phyloP scores from a whole-genome alignment of 1,140 invertebrate species.

The Procambarus clarkii region DNA sequence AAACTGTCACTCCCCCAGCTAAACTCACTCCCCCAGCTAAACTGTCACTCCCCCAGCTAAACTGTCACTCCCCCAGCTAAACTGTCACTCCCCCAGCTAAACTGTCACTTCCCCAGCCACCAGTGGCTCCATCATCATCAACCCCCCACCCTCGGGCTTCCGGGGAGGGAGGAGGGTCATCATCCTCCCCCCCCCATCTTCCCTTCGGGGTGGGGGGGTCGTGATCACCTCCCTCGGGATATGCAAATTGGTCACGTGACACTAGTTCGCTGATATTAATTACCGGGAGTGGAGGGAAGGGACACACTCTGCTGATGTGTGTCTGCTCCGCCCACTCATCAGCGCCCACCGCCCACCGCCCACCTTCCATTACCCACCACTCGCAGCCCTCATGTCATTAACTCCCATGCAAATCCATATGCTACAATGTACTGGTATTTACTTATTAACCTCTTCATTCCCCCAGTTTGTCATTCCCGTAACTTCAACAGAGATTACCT shows the following conservation, averaged over 20 bases:
- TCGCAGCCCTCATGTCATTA: neutral
- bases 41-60: too few relatives aligned
- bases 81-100: too few relatives aligned
- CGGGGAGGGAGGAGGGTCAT: neutral
- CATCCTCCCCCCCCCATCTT: neutral
- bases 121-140: neutral
- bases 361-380: neutral
- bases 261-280: constrained; percentile 1
- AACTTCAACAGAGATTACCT: too few relatives aligned
- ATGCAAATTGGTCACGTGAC: constrained; percentile 16
- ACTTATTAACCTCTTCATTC: too few relatives aligned
- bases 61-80: too few relatives aligned
- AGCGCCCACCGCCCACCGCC: neutral
- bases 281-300: neutral
- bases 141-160: neutral
- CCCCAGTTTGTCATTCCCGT: too few relatives aligned
- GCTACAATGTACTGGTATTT: neutral
- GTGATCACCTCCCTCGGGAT: neutral
- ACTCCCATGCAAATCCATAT: neutral
- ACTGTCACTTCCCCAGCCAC: too few relatives aligned
- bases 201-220: too few relatives aligned
- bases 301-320: too few relatives aligned
- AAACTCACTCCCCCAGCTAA: too few relatives aligned
- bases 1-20: too few relatives aligned
- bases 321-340: neutral